phyloP scores from a whole-genome alignment of 2,113 vertebrate species.

The Zeus faber region DNA sequence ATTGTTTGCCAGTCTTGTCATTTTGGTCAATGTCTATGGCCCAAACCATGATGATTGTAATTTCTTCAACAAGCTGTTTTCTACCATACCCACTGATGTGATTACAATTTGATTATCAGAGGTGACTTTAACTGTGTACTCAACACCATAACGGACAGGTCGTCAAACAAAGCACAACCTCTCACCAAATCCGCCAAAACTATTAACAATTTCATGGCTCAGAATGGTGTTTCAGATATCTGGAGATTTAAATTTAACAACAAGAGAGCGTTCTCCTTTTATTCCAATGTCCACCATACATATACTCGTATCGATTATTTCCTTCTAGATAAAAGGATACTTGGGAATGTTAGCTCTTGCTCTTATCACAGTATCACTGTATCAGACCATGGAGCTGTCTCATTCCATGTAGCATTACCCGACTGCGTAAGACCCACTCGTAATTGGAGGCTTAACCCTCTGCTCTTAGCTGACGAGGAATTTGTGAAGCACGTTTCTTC shows the following conservation, averaged over 20 bases:
- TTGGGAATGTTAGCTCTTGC: background rate
- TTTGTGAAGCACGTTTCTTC: too few relatives aligned
- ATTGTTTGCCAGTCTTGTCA: slow-evolving; percentile 9
- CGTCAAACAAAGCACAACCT: too few relatives aligned
- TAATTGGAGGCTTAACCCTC: too few relatives aligned
- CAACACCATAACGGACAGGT: too few relatives aligned
- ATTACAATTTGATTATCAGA: slow-evolving; percentile 1
- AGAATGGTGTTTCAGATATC: slow-evolving; percentile 9
- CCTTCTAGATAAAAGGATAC: background rate
- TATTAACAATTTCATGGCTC: too few relatives aligned
- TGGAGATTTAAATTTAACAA: slow-evolving; percentile 16
- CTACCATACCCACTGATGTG: background rate
- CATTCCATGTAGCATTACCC: too few relatives aligned
- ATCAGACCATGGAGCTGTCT: background rate
- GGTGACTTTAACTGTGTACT: slow-evolving; percentile 3
- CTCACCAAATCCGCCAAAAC: too few relatives aligned
- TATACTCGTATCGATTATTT: slow-evolving; percentile 13
- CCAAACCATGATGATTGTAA: slow-evolving; percentile 1
- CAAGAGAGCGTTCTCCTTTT: slow-evolving; percentile 4
- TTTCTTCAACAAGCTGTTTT: slow-evolving; percentile 9
- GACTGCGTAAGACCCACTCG: background rate
- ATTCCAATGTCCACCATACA: slow-evolving; percentile 2
- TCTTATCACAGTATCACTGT: background rate
- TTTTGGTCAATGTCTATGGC: slow-evolving; percentile 8
- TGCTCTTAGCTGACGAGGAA: too few relatives aligned